Percentiles rank a stretch among this genome's conserved stretches.
Conservation (phyloP, 1,140 invertebrate species). For the Brachionus sp. region DNA sequence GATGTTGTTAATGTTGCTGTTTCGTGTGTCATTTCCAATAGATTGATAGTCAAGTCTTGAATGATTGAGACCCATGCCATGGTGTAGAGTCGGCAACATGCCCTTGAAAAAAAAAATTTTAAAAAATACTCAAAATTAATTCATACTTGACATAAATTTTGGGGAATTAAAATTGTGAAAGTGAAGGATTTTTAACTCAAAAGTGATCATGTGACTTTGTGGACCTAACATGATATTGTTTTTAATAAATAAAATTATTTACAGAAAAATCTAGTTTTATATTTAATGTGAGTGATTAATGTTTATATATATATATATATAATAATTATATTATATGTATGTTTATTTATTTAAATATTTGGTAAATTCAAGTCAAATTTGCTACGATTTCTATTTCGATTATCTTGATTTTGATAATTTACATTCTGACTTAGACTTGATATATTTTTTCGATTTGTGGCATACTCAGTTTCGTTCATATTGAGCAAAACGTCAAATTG, state of each 20-base stretch:
- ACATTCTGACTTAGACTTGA: conserved; percentile 6
- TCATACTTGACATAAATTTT: neutral
- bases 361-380: conserved; percentile 45
- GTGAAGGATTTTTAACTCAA: neutral
- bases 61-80: conserved; percentile 18
- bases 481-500: neutral
- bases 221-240: neutral
- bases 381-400: conserved; percentile 43
- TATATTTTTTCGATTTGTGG: conserved; percentile 18
- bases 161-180: neutral
- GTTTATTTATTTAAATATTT: conserved; percentile 42
- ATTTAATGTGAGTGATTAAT: neutral
- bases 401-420: neutral
- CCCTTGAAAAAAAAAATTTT: conserved; percentile 8
- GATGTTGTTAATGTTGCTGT: conserved; percentile 32
- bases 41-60: conserved; percentile 34
- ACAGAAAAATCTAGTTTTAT: neutral
- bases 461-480: conserved; percentile 36
- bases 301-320: too few relatives aligned
- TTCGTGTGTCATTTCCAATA: conserved; percentile 26
- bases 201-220: neutral
- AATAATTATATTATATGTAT: too few relatives aligned
- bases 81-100: conserved; percentile 42
- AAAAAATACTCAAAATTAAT: neutral
- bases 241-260: neutral